Base-by-base conservation (phyloP, 1,140 invertebrate species). In the Globodera rostochiensis region DNA sequence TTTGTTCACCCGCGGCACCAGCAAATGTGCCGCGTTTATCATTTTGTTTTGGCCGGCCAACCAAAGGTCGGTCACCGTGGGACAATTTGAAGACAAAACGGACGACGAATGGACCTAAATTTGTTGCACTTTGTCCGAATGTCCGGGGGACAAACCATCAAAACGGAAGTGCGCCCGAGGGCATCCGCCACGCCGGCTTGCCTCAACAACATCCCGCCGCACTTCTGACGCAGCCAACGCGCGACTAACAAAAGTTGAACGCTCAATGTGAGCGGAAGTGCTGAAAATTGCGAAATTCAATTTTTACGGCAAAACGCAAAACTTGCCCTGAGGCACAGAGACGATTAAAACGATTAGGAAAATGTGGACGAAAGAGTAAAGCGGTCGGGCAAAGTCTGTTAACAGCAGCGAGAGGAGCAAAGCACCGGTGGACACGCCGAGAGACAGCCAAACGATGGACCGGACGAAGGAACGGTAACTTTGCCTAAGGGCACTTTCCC, bases 301-400 rank as follows among this genome's bases (percentile, higher is more conserved):
- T 4, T 6, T 36, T 64, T 50, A 82, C 6, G 49, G 25, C 77
- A 46, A 46, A 15, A n/a, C n/a, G 73, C 13, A 76, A 6, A 21
- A 15, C 13, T 73, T 83, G 77, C 83, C 86, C 78, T 86, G 84
- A 25, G 86, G 82, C 49, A 87, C 71, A 49, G 78, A 81, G 11
- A 78, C 82, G 11, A 86, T 73, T 36, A 86, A 19, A 5, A 86
- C 80, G 71, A 86, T 60, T 11, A 86, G 70, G 46, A 86, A 86
- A 74, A 85, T 86, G 77, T 87, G 86, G 66, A 86, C 82, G 76
- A 86, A 87, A 13, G 79, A 83, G 47, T 67, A 66, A n/a, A 86
- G 13, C 25, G 87, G 71, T 13, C 82, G 66, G 9, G 69, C 47
- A 71, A 80, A 82, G 50, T 50, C 53, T 15, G 78, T 81, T 21